Evolutionary conservation across 2,113 vertebrate genomes (phyloP), one percentile per base, ranked within the genome.

Genomic region (Chaetorhynchus papuensis): DNA sequence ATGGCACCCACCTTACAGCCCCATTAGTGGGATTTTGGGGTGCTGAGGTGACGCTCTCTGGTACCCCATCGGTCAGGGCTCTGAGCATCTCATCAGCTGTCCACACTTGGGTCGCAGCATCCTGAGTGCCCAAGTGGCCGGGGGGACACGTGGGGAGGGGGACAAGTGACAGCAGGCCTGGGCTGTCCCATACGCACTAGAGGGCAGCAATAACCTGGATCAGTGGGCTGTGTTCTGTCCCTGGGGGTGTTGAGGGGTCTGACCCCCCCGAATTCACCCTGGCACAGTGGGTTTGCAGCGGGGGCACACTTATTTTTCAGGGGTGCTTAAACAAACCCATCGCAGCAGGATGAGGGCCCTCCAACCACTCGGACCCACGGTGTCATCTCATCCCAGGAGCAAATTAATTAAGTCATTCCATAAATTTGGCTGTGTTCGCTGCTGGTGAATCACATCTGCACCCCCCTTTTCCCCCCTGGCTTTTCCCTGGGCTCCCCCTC

Each of bases 171-270:
- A 65, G 70, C 10, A 2, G 71, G 59, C 31, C 70, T 87, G 87
- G 31, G 50, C 54, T 39, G 47, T 45, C 82, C 94, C n/a, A 0
- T 60, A 47, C 91, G 78, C 94, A 21, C 97, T 81, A 96, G 97
- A 96, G 97, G 98, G 97, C 97, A 97, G 96, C 96, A 97, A 64
- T 87, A 83, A 92, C 35, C 93, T 88, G 66, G 70, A 63, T 81
- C 65, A 71, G 65, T 3, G 6, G 54, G 45, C 41, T 83, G 70
- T 6, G 1, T 41, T 47, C 3, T 5, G 22, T 59, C 44, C 44
- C 33, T 2, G 15, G 63, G 78, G 56, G 31, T 0, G 0, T 2
- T 19, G 39, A 33, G 71, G 39, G 63, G 28, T 72, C 59, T 39
- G 5, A n/a, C 5, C 7, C 24, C 24, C 42, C 44, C 30, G 10